Evolutionary conservation across 2,797 vertebrate species (phyloP).

Genomic region (Dryobates pubescens): DNA sequence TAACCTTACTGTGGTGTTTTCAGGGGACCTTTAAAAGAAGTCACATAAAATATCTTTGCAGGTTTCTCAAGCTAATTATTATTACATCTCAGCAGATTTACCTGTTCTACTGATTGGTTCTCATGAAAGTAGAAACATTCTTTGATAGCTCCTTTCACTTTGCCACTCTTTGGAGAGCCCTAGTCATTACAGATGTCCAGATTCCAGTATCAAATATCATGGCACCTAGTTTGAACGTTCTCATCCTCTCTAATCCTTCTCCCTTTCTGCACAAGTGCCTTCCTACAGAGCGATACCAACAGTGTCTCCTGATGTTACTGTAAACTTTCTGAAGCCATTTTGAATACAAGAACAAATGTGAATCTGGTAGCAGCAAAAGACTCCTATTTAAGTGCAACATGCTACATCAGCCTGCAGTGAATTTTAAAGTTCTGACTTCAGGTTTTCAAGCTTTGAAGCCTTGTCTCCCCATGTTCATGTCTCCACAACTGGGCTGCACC

Average conservation of each 20-base stretch:
- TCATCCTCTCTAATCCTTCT: not conserved
- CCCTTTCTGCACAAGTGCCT: not conserved
- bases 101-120: not conserved
- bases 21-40: not conserved
- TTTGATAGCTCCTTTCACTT: not conserved
- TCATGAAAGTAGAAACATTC: not conserved
- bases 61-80: not conserved
- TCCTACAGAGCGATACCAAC: not conserved
- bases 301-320: not conserved
- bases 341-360: not conserved
- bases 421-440: not conserved
- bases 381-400: not conserved
- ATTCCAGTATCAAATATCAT: not conserved
- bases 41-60: not conserved
- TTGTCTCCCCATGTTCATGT: rapidly evolving
- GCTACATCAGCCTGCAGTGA: not conserved
- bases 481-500: not conserved
- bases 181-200: not conserved
- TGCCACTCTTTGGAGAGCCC: not conserved
- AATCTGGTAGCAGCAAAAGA: not conserved
- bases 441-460: not conserved
- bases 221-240: too few species aligned
- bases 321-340: not conserved
- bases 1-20: not conserved
- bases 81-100: not conserved